Evolutionary conservation across 1,140 invertebrate species (phyloP).

Genomic region (Forficula auricularia): DNA sequence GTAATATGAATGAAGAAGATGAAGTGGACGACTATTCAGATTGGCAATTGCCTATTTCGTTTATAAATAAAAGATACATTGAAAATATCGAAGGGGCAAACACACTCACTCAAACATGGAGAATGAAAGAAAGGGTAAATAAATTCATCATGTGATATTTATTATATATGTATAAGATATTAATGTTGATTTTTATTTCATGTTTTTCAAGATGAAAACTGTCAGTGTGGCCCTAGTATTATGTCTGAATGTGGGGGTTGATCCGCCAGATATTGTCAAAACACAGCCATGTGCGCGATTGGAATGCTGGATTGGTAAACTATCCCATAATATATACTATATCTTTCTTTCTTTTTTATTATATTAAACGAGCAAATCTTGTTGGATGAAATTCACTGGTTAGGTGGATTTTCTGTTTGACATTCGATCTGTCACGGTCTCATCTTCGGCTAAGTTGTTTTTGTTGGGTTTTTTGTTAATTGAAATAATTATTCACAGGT

Average conservation of each 20-base stretch:
- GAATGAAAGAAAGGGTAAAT: constrained; percentile 79
- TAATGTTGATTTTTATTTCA: constrained; percentile 6
- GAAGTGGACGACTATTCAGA: constrained; percentile 21
- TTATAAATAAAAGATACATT: constrained; percentile 49
- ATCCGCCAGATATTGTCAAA: constrained; percentile 95
- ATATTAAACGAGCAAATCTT: too few species aligned
- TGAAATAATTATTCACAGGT: too few species aligned
- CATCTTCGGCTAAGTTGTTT: too few species aligned
- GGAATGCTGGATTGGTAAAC: constrained; percentile 91
- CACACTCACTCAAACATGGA: constrained; percentile 61
- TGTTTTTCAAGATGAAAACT: constrained; percentile 73
- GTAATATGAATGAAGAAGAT: too few species aligned
- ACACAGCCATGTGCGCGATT: constrained; percentile 87
- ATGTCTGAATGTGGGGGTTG: constrained; percentile 96
- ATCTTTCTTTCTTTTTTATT: too few species aligned
- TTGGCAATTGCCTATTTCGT: constrained; percentile 45
- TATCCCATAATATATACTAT: too few species aligned
- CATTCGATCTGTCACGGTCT: too few species aligned
- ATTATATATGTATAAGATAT: constrained; percentile 5
- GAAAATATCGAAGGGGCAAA: constrained; percentile 58
- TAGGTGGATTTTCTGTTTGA: too few species aligned
- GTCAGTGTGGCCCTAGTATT: constrained; percentile 96
- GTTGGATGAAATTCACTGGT: too few species aligned
- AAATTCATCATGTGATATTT: constrained; percentile 5
- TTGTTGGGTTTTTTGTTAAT: too few species aligned